Base-by-base conservation (phyloP, 2,113 vertebrate species). In the Lycaon pictus region DNA sequence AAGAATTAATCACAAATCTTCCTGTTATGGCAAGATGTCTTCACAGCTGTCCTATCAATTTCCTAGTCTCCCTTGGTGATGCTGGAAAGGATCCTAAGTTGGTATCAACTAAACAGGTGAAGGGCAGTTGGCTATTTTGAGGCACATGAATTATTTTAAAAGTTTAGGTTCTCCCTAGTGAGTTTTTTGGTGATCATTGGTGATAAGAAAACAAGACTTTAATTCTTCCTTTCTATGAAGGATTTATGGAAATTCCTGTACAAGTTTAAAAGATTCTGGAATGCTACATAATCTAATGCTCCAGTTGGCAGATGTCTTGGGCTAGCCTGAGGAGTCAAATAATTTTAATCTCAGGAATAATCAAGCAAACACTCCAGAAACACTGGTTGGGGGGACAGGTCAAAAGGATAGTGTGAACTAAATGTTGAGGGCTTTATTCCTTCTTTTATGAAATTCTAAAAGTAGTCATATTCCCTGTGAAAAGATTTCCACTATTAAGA, bases 51-150 rank as follows among this genome's bases (percentile, higher is more conserved):
- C 88, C 93, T 0, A 81, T 97, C 97, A 98, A 79, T 94, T 97
- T 97, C 25, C 94, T 97, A 98, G 86, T 96, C 43, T 96, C 67
- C 85, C 86, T 77, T 85, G 79, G 97, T 60, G 97, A 97, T 85
- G 60, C n/a, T 48, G 92, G 98, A 98, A 98, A 98, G 93, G 90
- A 97, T 76, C 58, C 53, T 55, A 74, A 96, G 62, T 98, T 98
- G 98, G 97, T 98, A 95, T 74, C 97, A 98, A 98, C 98, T 98
- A 94, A 98, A 97, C 79, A 55, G 96, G 98, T 95, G 97, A 98
- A 98, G 98, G 97, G 85, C 98, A 98, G 80, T 96, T 98, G 97
- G 97, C 94, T 93, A 96, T 97, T 95, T 88, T 76, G 87, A 92
- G 96, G 67, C 58, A 93, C 48, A 65, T 80, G 85, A 97, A 97